Evolutionary conservation across 1,140 invertebrate species (phyloP).

Genomic region (Zeugodacus cucurbitae): DNA sequence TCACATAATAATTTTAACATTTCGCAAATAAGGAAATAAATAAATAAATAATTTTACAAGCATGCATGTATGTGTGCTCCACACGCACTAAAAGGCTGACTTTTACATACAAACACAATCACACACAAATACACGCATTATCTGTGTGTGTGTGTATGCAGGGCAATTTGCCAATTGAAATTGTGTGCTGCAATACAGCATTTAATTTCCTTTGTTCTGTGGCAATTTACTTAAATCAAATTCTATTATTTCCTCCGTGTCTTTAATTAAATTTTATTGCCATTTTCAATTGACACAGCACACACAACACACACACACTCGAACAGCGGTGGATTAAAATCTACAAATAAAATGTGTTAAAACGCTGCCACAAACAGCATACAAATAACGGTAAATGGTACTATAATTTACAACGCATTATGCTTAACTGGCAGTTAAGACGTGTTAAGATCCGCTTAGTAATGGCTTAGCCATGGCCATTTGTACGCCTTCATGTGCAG

Average conservation of each 20-base stretch:
- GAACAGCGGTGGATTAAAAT: background rate
- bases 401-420: background rate
- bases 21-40: constrained; percentile 14
- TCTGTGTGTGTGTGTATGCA: background rate
- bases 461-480: background rate
- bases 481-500: background rate
- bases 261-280: background rate
- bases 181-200: background rate
- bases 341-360: background rate
- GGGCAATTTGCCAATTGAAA: background rate
- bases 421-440: background rate
- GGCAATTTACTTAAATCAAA: background rate
- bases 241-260: background rate
- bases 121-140: background rate
- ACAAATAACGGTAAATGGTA: background rate
- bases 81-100: background rate
- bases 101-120: background rate
- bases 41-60: background rate
- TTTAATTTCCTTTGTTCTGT: constrained; percentile 15
- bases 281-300: too few species aligned
- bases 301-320: too few species aligned
- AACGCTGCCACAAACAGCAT: background rate
- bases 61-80: background rate
- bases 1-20: background rate
- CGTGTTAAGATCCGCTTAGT: background rate